phyloP scores from a whole-genome alignment of 2,113 vertebrate genomes.

The Dicaeum eximium region DNA sequence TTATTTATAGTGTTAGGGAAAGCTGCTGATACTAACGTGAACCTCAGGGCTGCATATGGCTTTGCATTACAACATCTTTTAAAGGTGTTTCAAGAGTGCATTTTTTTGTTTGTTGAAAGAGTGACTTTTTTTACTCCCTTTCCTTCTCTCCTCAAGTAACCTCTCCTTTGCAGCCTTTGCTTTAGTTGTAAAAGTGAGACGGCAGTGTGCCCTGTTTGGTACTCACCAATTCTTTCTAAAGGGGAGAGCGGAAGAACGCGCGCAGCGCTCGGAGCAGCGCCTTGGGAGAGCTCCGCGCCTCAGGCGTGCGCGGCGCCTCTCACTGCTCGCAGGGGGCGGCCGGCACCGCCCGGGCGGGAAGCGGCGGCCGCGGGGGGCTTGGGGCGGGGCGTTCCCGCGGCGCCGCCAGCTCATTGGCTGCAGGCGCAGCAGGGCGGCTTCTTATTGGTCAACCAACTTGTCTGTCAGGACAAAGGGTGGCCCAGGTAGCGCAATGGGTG shows the following conservation, averaged over 20 bases:
- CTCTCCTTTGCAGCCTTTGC: neutral
- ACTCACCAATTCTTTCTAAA: neutral
- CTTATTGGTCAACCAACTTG: neutral
- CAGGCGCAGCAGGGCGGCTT: fast-evolving
- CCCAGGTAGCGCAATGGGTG: neutral
- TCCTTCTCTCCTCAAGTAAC: neutral
- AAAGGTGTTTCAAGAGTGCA: neutral
- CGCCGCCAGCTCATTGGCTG: neutral
- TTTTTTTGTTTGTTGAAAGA: neutral
- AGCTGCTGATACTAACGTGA: neutral
- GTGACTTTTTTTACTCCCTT: fast-evolving
- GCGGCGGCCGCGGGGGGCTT: neutral
- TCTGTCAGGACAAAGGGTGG: neutral
- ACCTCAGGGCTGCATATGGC: neutral
- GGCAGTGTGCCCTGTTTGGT: neutral
- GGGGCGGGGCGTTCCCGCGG: neutral
- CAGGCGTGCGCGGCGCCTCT: fast-evolving
- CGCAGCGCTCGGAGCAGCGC: fast-evolving
- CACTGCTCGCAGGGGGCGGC: fast-evolving
- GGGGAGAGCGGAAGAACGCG: too few species aligned
- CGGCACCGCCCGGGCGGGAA: neutral
- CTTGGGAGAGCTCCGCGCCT: fast-evolving
- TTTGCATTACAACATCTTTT: neutral
- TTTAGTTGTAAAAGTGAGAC: neutral
- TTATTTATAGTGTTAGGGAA: neutral